Percentiles rank a stretch among this genome's conserved stretches.
phyloP scores from a whole-genome alignment of 2,888 invertebrate genomes.

The Heliothis peltigera region DNA sequence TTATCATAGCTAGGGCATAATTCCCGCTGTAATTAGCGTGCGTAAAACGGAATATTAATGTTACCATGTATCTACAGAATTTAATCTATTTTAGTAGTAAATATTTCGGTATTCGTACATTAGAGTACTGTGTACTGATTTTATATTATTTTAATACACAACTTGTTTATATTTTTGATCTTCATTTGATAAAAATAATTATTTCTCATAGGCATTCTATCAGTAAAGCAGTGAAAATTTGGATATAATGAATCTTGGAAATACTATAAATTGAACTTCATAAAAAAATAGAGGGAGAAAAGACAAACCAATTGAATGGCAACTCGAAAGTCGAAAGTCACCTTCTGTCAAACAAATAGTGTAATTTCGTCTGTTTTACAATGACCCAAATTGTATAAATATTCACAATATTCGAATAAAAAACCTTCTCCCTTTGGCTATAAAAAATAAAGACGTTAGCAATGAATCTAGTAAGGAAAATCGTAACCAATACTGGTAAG shows the following conservation, averaged over 20 bases:
- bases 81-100: constrained; percentile 11
- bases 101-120: too few relatives aligned
- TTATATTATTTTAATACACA: too few relatives aligned
- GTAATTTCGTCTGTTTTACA: constrained; percentile 28
- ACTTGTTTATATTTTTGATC: too few relatives aligned
- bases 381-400: constrained; percentile 26
- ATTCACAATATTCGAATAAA: not conserved
- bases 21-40: not conserved
- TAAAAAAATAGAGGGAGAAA: constrained; percentile 9
- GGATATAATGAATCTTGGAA: too few relatives aligned
- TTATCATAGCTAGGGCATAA: not conserved
- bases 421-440: constrained; percentile 2
- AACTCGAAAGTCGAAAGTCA: constrained; percentile 8
- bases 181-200: too few relatives aligned
- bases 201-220: too few relatives aligned
- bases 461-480: constrained; percentile 63
- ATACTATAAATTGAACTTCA: too few relatives aligned
- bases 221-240: too few relatives aligned
- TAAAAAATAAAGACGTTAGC: constrained; percentile 2
- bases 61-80: not conserved
- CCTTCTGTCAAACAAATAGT: not conserved
- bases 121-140: too few relatives aligned
- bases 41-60: constrained; percentile 31
- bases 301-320: not conserved
- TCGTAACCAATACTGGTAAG: constrained; percentile 60